Percentiles rank a stretch among this genome's conserved stretches.
Evolutionary conservation across 1,140 invertebrate species (phyloP).

Genomic region (Zaprionus tsacasi): DNA sequence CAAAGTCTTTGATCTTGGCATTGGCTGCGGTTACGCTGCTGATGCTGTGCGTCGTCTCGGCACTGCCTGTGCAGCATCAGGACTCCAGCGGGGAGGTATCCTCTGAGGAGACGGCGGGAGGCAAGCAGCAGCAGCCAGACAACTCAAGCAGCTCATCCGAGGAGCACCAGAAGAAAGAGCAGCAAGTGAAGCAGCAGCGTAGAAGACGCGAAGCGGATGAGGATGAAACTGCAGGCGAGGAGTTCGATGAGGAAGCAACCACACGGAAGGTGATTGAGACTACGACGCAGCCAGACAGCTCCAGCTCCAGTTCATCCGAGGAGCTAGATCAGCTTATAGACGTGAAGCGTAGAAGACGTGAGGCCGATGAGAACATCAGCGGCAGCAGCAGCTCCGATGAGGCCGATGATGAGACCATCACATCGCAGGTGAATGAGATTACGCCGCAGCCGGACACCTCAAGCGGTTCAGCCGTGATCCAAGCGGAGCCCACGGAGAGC

Average conservation of each 20-base stretch:
- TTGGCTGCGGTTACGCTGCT: slow-evolving; percentile 16
- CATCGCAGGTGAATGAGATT: no score
- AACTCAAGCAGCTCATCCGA: slow-evolving; percentile 28
- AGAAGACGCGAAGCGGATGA: no score
- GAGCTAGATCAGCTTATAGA: no score
- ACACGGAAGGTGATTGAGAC: no score
- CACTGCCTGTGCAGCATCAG: slow-evolving; percentile 1
- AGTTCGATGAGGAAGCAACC: no score
- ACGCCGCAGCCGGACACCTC: background rate
- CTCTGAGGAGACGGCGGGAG: background rate
- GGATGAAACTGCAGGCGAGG: no score
- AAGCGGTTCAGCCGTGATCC: background rate
- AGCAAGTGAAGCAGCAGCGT: background rate
- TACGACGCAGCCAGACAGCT: no score
- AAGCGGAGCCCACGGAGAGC: background rate
- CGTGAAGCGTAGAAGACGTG: no score
- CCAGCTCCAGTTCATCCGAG: no score
- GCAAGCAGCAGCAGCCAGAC: background rate
- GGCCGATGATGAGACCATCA: no score
- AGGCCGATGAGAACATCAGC: no score
- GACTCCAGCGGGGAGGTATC: background rate
- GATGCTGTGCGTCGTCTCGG: background rate
- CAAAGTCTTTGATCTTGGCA: slow-evolving; percentile 2
- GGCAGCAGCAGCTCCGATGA: no score
- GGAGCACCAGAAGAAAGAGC: background rate